These are phyloP conservation scores for Eurytoma californica DNA, from an alignment of 2,888 invertebrate genomes.

Conservation along the genomic window DNA sequence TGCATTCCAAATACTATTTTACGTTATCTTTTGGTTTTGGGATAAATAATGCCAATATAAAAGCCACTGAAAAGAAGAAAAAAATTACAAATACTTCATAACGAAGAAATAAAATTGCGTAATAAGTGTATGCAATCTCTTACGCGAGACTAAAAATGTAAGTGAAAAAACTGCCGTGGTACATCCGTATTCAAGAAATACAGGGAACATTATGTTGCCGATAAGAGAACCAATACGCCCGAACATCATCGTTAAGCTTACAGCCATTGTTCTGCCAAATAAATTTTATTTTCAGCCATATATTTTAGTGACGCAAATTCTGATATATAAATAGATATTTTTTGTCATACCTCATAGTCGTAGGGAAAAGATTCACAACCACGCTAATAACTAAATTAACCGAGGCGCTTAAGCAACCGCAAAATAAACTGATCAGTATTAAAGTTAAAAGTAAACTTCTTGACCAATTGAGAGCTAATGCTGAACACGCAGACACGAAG, in stretches of 20 bases:
- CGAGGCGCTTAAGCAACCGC: conserved; percentile 61
- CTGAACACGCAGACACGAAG: conserved; percentile 58
- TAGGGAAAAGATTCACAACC: conserved; percentile 81
- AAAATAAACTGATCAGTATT: conserved; percentile 61
- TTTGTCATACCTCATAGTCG: conserved; percentile 78
- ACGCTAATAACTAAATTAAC: conserved; percentile 78
- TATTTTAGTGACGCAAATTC: background rate
- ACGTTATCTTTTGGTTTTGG: conserved; percentile 18
- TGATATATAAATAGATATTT: no score
- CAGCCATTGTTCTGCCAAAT: conserved; percentile 70
- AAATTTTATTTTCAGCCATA: background rate
- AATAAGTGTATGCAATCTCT: conserved; percentile 40
- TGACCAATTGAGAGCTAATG: conserved; percentile 65
- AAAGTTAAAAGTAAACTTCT: conserved; percentile 60
- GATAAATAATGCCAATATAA: conserved; percentile 19
- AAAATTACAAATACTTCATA: background rate
- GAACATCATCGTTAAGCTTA: conserved; percentile 69
- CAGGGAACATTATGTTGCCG: conserved; percentile 71
- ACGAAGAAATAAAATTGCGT: background rate
- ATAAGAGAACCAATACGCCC: conserved; percentile 71
- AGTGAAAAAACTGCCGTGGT: conserved; percentile 62
- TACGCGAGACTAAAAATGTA: conserved; percentile 62
- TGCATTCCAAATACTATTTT: background rate
- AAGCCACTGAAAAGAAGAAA: conserved; percentile 32
- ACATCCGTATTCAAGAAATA: conserved; percentile 68